Conservation (phyloP, 2,888 invertebrate species). For the Eurois occulta region DNA sequence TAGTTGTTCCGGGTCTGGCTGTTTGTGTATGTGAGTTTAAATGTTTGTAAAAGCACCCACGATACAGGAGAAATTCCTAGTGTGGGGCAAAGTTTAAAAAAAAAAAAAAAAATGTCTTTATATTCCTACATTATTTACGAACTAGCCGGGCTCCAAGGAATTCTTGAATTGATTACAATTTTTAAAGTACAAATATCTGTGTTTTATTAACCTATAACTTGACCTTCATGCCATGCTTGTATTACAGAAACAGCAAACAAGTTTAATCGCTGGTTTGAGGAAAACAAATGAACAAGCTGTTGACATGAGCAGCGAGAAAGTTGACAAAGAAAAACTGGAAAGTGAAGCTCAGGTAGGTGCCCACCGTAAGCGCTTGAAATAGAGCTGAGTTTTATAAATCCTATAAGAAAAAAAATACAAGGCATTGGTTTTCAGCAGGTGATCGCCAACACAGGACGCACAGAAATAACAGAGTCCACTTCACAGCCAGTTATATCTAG, state of each 20-base stretch:
- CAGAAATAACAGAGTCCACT: conserved; percentile 87
- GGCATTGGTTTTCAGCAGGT: conserved; percentile 72
- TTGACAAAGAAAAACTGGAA: conserved; percentile 90
- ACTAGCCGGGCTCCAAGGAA: not conserved
- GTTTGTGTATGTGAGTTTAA: no score
- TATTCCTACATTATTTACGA: not conserved
- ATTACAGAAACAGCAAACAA: conserved; percentile 97
- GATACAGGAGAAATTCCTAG: no score
- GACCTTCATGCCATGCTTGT: not conserved
- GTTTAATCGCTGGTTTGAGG: conserved; percentile 96
- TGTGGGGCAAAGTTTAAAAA: no score
- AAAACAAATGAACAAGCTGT: conserved; percentile 94
- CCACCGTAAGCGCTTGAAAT: not conserved
- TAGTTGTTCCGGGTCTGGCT: no score
- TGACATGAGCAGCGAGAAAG: conserved; percentile 91
- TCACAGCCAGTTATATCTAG: conserved; percentile 88
- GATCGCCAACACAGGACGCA: conserved; percentile 78
- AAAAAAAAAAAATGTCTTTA: no score
- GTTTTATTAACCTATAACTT: not conserved
- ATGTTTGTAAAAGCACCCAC: no score
- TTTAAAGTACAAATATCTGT: not conserved
- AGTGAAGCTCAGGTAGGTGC: conserved; percentile 80
- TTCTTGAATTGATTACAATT: not conserved
- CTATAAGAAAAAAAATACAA: not conserved
- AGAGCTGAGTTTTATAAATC: not conserved